These are phyloP conservation scores for Rhipidura dahli DNA, from an alignment of 2,113 vertebrate genomes.

Conservation along the genomic window DNA sequence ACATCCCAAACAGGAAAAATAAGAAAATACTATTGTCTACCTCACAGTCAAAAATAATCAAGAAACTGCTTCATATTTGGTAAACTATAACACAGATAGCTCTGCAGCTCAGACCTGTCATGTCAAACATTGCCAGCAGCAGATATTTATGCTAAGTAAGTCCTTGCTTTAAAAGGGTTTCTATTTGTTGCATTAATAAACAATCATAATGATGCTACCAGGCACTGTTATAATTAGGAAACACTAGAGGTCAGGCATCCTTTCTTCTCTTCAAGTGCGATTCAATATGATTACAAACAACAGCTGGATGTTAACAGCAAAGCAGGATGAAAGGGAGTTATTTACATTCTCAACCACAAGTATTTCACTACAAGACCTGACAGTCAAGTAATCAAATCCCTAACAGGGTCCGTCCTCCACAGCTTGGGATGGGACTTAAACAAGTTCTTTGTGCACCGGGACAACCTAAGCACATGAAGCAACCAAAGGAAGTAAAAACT, in stretches of 20 bases:
- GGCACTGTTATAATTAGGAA: constrained; percentile 11
- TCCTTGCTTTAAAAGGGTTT: background rate
- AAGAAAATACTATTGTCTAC: background rate
- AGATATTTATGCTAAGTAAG: background rate
- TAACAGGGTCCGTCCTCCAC: background rate
- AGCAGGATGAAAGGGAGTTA: background rate
- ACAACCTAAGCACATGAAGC: background rate
- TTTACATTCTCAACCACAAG: background rate
- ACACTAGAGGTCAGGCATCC: constrained; percentile 28
- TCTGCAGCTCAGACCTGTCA: background rate
- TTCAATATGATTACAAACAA: constrained; percentile 19
- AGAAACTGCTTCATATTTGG: background rate
- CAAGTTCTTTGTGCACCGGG: background rate
- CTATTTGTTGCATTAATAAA: constrained; percentile 8
- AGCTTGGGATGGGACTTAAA: background rate
- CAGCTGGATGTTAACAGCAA: constrained; percentile 13
- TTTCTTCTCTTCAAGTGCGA: background rate
- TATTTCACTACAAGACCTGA: background rate
- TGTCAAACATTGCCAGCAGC: background rate
- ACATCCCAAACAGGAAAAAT: background rate
- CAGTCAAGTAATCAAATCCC: background rate
- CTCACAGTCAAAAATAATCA: background rate
- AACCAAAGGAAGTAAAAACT: background rate
- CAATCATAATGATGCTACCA: background rate
- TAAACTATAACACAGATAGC: background rate